A percentile compares a stretch with the other conserved stretches of the same genome.
Conservation (phyloP, 2,113 vertebrate genomes). For the Speoplatyrhinus poulsoni region DNA sequence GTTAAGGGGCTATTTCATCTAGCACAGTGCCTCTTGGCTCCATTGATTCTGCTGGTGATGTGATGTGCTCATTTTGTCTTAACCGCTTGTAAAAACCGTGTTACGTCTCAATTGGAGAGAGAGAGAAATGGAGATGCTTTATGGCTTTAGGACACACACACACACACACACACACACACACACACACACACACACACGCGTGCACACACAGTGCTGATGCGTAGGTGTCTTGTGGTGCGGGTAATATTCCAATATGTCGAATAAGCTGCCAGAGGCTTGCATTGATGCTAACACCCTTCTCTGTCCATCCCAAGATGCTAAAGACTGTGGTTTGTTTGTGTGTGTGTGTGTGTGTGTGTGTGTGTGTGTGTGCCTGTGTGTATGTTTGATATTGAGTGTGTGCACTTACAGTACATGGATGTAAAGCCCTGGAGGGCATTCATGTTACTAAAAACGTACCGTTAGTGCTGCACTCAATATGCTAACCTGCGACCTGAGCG, state of each 20-base stretch:
- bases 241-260: slow-evolving; percentile 14
- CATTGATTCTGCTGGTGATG: neutral
- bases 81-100: slow-evolving; percentile 5
- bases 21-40: no score
- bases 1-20: no score
- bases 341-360: neutral
- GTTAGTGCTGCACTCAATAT: neutral
- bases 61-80: slow-evolving; percentile 1
- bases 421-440: neutral
- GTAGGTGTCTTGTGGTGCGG: slow-evolving; percentile 24
- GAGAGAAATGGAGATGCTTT: slow-evolving; percentile 13
- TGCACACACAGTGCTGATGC: neutral
- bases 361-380: neutral
- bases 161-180: slow-evolving; percentile 7
- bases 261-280: slow-evolving; percentile 18
- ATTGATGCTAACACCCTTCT: slow-evolving; percentile 21
- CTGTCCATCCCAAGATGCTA: slow-evolving; percentile 3
- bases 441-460: slow-evolving; percentile 9
- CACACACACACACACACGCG: slow-evolving; percentile 10
- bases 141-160: neutral
- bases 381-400: neutral
- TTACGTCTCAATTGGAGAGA: slow-evolving; percentile 16
- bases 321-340: neutral
- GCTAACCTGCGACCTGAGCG: neutral
- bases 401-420: neutral